Percentiles rank a stretch among this genome's conserved stretches.
Conservation (phyloP, 2,113 vertebrate species). For the Thymallus thymallus region DNA sequence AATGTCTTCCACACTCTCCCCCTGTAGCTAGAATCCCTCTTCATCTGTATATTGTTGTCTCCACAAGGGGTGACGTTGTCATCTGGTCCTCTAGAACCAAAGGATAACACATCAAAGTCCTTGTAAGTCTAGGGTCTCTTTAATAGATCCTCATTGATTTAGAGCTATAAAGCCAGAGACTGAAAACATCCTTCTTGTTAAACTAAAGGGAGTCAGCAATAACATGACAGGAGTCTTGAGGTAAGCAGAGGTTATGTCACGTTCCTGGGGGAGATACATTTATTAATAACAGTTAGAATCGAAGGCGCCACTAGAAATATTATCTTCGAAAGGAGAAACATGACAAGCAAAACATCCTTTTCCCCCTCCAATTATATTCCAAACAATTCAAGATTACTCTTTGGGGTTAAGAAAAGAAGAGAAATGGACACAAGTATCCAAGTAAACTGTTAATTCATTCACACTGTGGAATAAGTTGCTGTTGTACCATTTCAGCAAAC, state of each 20-base stretch:
- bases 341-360: neutral
- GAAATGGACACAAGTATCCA: neutral
- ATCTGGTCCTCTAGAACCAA: neutral
- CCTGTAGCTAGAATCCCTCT: neutral
- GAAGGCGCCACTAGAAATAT: conserved; percentile 1
- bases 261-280: neutral
- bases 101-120: neutral
- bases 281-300: neutral
- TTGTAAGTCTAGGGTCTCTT: conserved; percentile 15
- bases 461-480: neutral
- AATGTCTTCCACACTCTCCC: too few species aligned
- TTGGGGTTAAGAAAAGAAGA: neutral
- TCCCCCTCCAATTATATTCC: neutral
- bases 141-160: conserved; percentile 32
- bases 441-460: neutral
- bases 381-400: neutral
- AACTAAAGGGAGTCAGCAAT: conserved; percentile 31
- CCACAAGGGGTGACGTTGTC: neutral
- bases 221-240: neutral
- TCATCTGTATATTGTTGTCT: neutral
- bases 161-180: conserved; percentile 5
- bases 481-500: neutral
- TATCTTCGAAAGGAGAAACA: neutral
- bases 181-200: conserved; percentile 38
- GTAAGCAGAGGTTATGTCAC: neutral